Evolutionary conservation across 2,888 invertebrate species (phyloP), one percentile per base, ranked within the genome.

Genomic region (Drosophila koepferae): DNA sequence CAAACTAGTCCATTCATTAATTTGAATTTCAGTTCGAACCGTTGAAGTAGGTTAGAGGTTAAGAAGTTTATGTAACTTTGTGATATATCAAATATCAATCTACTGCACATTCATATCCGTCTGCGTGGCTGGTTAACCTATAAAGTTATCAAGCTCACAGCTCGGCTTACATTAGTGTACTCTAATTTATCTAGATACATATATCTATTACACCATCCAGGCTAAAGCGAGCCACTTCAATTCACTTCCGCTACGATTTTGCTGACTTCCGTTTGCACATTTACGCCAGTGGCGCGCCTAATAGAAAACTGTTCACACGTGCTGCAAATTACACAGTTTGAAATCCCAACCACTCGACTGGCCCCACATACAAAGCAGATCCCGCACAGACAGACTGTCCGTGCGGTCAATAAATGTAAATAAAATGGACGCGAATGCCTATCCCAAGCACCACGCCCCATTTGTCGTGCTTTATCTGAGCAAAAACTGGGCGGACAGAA

Each of bases 351-450:
- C 63, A 59, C 10, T 49, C 77, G 43, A n/a, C 51, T 28, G 40
- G 20, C 67, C 54, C 14, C 44, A 16, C 12, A 34, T 7, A n/a
- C 56, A 46, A 28, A 49, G n/a, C 54, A 53, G 54, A 60, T 14
- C 6, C 41, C 54, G 40, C 44, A 9, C 46, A 49, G 12, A n/a
- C 16, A 70, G 79, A 66, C 58, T 12, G 53, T 46, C 69, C 63
- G 61, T 67, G 75, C 71, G 81, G 86, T 86, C 83, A 88, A 86
- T 81, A 75, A 88, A 86, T 82, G 83, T 81, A 86, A 86, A 86
- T 81, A 86, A 75, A 82, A 74, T 70, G 55, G 63, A 72, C 49
- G 72, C 60, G 56, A 63, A 51, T 75, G 59, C 70, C 74, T 49
- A 68, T 40, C 53, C 44, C 38, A 48, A 59, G 63, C 16, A 43